Conservation (phyloP, 2,113 vertebrate species). For the Alethe diademata region DNA sequence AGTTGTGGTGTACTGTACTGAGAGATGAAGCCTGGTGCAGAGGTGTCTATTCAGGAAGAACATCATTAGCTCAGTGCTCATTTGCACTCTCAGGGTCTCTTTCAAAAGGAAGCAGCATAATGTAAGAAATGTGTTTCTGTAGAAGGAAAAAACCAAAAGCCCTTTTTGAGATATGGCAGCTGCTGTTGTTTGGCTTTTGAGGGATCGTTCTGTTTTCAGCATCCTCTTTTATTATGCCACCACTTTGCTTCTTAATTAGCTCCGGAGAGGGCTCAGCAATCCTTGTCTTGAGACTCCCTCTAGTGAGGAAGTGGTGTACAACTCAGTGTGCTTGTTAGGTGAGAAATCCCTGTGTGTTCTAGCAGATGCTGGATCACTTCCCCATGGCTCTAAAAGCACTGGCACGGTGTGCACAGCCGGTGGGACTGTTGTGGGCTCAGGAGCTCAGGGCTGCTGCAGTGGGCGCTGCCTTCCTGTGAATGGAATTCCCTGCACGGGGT, state of each 20-base stretch:
- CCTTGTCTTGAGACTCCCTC: conserved; percentile 14
- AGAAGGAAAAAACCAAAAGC: not conserved
- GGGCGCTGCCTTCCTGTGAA: rapidly evolving
- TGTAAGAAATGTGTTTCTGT: not conserved
- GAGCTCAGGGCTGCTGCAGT: rapidly evolving
- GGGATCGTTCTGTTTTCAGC: not conserved
- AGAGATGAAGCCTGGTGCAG: not conserved
- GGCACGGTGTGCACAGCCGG: not conserved
- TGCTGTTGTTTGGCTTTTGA: not conserved
- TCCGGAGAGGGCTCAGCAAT: not conserved
- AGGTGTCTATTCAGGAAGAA: not conserved
- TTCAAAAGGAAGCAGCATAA: not conserved
- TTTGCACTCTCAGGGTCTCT: not conserved
- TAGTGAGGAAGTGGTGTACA: not conserved
- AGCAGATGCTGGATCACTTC: rapidly evolving
- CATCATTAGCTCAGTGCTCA: not conserved
- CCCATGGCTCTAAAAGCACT: rapidly evolving
- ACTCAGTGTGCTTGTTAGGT: rapidly evolving
- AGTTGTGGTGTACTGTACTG: not conserved
- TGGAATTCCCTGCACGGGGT: not conserved
- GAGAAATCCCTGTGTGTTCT: rapidly evolving
- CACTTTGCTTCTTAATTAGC: rapidly evolving
- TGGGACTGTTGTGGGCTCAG: rapidly evolving
- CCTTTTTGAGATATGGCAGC: not conserved
- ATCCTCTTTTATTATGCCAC: not conserved